Evolutionary conservation across 2,888 invertebrate genomes (phyloP).

Genomic region (Epistrophella euchroma): DNA sequence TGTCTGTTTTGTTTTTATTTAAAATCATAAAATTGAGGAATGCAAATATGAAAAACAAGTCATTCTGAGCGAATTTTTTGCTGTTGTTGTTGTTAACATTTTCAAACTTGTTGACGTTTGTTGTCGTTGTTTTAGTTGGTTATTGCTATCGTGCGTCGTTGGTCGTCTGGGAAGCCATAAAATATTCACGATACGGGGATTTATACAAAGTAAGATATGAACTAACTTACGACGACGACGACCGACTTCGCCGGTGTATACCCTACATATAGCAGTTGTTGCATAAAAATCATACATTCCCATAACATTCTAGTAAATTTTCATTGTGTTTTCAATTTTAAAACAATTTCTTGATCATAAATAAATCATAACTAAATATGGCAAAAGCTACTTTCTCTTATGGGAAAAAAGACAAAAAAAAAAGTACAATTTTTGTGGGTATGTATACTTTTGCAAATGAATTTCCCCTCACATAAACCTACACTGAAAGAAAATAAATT

Average conservation of each 20-base stretch:
- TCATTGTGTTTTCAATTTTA: slow-evolving; percentile 20
- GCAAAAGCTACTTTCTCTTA: slow-evolving; percentile 38
- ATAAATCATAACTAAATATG: slow-evolving; percentile 63
- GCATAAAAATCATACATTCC: background rate
- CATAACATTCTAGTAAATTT: slow-evolving; percentile 19
- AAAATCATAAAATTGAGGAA: slow-evolving; percentile 18
- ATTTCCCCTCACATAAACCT: slow-evolving; percentile 1
- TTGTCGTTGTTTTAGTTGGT: background rate
- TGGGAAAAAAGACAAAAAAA: background rate
- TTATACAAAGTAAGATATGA: slow-evolving; percentile 4
- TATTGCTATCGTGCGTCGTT: background rate
- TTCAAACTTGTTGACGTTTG: background rate
- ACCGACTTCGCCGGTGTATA: slow-evolving; percentile 5
- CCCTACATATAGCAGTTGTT: slow-evolving; percentile 22
- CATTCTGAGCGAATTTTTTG: background rate
- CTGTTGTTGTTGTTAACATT: slow-evolving; percentile 4
- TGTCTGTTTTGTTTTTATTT: background rate
- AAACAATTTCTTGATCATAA: slow-evolving; percentile 30
- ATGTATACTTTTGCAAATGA: slow-evolving; percentile 45
- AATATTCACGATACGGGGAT: slow-evolving; percentile 28
- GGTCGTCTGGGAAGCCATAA: slow-evolving; percentile 20
- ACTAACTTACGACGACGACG: background rate
- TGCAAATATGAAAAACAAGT: slow-evolving; percentile 23
- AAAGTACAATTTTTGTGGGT: slow-evolving; percentile 7
- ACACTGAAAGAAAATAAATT: slow-evolving; percentile 8